Evolutionary conservation across 2,888 invertebrate genomes (phyloP).

Genomic region (Ophioninae sp.): DNA sequence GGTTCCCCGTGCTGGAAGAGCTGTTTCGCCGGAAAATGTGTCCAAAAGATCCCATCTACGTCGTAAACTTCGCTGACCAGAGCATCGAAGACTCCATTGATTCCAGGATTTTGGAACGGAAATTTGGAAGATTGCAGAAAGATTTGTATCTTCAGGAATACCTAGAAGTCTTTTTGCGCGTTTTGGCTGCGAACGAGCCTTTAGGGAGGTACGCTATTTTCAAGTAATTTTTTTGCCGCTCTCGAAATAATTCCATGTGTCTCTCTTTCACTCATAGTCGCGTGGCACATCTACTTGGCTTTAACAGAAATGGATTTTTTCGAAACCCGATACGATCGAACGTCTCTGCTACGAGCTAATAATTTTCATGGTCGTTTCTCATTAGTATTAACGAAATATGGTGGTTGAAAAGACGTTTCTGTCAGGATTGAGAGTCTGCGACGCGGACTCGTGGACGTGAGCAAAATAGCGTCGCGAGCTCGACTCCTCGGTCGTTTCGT

Average conservation of each 20-base stretch:
- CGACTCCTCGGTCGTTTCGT: constrained; percentile 75
- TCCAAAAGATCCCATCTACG: constrained; percentile 74
- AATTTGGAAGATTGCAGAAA: constrained; percentile 70
- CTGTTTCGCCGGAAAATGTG: constrained; percentile 73
- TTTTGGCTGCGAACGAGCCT: constrained; percentile 64
- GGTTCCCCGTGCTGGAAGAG: constrained; percentile 76
- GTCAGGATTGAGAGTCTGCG: constrained; percentile 9
- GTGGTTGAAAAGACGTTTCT: background rate
- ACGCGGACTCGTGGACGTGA: constrained; percentile 64
- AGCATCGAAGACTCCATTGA: constrained; percentile 28
- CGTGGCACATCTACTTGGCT: too few relatives aligned
- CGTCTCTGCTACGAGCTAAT: too few relatives aligned
- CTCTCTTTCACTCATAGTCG: too few relatives aligned
- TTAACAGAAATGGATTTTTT: too few relatives aligned
- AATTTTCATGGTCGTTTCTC: background rate
- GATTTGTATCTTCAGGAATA: constrained; percentile 71
- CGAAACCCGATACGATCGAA: too few relatives aligned
- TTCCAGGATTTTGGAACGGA: constrained; percentile 65
- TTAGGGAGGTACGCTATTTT: constrained; percentile 35
- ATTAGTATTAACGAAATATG: background rate
- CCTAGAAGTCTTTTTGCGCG: constrained; percentile 69
- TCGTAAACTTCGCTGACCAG: constrained; percentile 69
- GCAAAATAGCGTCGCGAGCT: constrained; percentile 68
- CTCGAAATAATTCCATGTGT: too few relatives aligned
- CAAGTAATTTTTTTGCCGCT: background rate